These are phyloP conservation scores for Coendou prehensilis DNA, from an alignment of 2,797 vertebrate species.

Conservation along the genomic window DNA sequence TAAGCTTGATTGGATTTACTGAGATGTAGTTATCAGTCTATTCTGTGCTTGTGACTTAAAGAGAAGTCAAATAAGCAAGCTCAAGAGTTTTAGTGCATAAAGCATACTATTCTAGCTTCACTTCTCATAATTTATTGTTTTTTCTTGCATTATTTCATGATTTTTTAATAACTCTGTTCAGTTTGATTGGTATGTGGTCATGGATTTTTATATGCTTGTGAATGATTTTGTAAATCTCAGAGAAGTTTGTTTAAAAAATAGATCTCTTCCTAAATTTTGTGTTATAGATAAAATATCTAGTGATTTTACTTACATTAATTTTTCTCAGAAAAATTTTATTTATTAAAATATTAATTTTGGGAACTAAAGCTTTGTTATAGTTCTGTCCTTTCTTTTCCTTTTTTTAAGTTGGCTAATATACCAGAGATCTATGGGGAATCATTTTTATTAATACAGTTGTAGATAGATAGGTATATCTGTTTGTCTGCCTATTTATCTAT, in stretches of 20 bases:
- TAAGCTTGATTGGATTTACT: neutral
- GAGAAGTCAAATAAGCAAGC: conserved; percentile 6
- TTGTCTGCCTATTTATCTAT: neutral
- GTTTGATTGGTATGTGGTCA: neutral
- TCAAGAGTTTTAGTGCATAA: neutral
- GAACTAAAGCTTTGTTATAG: neutral
- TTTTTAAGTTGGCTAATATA: neutral
- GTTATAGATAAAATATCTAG: neutral
- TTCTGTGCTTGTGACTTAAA: conserved; percentile 44
- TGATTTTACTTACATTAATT: neutral
- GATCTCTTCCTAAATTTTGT: neutral
- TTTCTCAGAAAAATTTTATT: conserved; percentile 14
- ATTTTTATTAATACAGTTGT: conserved; percentile 6
- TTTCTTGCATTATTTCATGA: neutral
- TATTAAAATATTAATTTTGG: conserved; percentile 12
- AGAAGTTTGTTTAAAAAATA: neutral
- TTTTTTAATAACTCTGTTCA: conserved; percentile 20
- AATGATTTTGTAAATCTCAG: neutral
- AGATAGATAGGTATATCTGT: neutral
- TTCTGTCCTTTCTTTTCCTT: conserved; percentile 54
- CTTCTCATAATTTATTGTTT: neutral
- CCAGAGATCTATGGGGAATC: neutral
- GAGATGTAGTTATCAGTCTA: neutral
- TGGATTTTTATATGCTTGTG: neutral
- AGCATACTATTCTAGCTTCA: neutral